phyloP scores from a whole-genome alignment of 2,888 invertebrate genomes.

The Micoletzkya japonica region DNA sequence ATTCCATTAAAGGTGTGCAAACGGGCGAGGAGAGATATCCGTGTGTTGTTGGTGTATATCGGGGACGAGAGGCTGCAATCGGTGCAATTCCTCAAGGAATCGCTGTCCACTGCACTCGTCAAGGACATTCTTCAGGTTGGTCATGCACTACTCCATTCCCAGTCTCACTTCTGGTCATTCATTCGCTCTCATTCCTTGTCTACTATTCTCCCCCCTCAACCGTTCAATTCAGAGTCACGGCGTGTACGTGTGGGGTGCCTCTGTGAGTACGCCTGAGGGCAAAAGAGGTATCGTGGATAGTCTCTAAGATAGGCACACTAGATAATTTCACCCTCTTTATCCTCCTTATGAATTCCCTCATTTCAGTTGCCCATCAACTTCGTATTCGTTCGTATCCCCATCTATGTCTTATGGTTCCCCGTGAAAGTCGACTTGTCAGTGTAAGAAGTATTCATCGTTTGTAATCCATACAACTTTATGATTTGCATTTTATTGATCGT shows the following conservation, averaged over 20 bases:
- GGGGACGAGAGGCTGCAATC: constrained; percentile 3
- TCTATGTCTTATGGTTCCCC: constrained; percentile 8
- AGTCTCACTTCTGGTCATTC: too few relatives aligned
- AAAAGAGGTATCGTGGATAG: constrained; percentile 15
- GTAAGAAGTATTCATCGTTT: constrained; percentile 5
- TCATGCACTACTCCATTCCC: too few relatives aligned
- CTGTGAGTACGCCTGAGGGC: constrained; percentile 31
- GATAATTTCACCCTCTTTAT: not conserved
- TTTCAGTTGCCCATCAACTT: constrained; percentile 25
- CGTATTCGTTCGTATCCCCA: constrained; percentile 13
- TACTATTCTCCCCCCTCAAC: too few relatives aligned
- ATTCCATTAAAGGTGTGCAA: constrained; percentile 6
- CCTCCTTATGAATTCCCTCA: not conserved
- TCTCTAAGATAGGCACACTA: not conserved
- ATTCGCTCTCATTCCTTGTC: too few relatives aligned
- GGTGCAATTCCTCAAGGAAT: constrained; percentile 14
- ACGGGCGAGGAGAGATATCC: constrained; percentile 19
- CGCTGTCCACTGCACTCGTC: constrained; percentile 4
- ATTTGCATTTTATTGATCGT: too few relatives aligned
- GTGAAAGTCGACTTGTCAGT: constrained; percentile 18
- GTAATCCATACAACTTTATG: too few relatives aligned
- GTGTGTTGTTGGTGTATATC: constrained; percentile 14
- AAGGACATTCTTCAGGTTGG: too few relatives aligned
- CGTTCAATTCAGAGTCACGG: constrained; percentile 12
- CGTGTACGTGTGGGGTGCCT: constrained; percentile 31